Base-by-base conservation (phyloP, 2,113 vertebrate species). In the Zeus faber region DNA sequence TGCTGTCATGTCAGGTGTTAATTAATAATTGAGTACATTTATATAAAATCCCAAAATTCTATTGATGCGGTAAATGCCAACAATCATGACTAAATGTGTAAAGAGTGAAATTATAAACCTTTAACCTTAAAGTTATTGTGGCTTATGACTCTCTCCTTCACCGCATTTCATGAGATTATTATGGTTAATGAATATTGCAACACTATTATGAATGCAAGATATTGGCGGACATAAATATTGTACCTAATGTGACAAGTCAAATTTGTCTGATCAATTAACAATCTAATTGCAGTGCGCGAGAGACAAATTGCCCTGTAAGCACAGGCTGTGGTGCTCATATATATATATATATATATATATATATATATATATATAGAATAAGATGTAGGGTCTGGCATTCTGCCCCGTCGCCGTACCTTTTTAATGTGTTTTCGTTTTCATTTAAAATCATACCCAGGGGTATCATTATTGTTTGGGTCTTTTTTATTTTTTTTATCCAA, bases 401-500 rank as follows among this genome's bases (percentile, higher is more conserved):
- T 62, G 49, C 57, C 44, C 56, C 29, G 14, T 50, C n/a, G 62
- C 62, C 54, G 58, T 80, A 71, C 72, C 76, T 26, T 80, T 81
- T 61, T 77, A 65, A 71, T 77, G 49, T 72, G 74, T 61, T 59
- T 61, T 18, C 22, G 44, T 49, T 37, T 47, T 65, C 23, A 76
- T 64, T 73, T 73, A 73, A 77, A 81, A 67, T 20, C 31, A 58
- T 69, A 60, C 88, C 79, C 74, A 18, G 21, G 76, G 85, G 83
- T 65, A 70, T 63, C 31, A 46, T 77, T 80, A 82, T 88, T 88
- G 82, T 84, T 86, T 77, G 70, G 79, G 68, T 84, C 82, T 81
- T 59, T 72, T 77, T 88, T 76, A 79, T 54, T 35, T 40, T 62
- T 90, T 89, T 88, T 90, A 88, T 87, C 79, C 88, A 88, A 84